These are phyloP conservation scores for Rhopalosiphum padi DNA, from an alignment of 1,140 invertebrate genomes.

Conservation along the genomic window DNA sequence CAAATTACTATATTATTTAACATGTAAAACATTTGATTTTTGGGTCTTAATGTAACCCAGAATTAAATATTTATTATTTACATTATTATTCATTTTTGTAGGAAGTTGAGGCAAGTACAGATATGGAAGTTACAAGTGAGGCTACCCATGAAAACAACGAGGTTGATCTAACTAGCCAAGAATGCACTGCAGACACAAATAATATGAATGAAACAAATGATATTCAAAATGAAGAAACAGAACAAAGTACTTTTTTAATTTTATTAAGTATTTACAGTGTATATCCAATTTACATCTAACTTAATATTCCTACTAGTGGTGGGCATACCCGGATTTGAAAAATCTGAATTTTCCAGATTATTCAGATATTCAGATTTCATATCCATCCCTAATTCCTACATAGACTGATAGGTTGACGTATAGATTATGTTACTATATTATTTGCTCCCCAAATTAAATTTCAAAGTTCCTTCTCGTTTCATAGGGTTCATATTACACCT, in stretches of 20 bases:
- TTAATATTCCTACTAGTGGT: too few relatives aligned
- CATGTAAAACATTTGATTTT: background rate
- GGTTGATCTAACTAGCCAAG: conserved; percentile 65
- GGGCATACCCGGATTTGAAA: too few relatives aligned
- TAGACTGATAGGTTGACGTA: too few relatives aligned
- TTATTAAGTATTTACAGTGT: background rate
- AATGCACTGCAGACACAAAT: conserved; percentile 52
- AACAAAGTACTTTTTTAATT: conserved; percentile 18
- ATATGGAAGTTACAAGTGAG: conserved; percentile 63
- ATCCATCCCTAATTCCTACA: too few relatives aligned
- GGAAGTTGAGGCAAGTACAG: conserved; percentile 64
- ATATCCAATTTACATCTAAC: background rate
- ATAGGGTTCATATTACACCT: background rate
- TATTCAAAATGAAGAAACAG: conserved; percentile 49
- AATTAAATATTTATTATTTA: background rate
- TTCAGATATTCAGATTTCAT: too few relatives aligned
- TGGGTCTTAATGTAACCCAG: background rate
- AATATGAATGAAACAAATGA: conserved; percentile 54
- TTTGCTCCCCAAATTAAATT: background rate
- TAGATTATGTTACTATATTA: background rate
- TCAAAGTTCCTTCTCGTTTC: background rate
- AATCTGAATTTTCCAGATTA: too few relatives aligned
- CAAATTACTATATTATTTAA: background rate
- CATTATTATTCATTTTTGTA: conserved; percentile 51
- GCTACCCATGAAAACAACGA: conserved; percentile 70